Evolutionary conservation across 1,140 invertebrate genomes (phyloP).

Genomic region (Eriocheir sinensis): DNA sequence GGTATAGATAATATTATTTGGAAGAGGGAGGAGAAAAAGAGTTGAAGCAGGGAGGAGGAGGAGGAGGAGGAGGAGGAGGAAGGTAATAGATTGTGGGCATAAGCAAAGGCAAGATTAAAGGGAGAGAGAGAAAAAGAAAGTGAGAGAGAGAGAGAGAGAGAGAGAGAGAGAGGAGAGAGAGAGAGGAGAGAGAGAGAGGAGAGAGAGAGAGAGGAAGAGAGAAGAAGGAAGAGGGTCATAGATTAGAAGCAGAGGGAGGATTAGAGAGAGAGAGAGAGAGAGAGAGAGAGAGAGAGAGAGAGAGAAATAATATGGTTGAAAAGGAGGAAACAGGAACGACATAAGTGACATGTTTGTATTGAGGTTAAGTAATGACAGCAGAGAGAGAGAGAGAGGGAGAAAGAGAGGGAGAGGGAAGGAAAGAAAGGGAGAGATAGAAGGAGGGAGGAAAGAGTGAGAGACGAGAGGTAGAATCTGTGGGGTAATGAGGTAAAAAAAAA

Average conservation of each 20-base stretch:
- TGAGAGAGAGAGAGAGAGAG: not conserved
- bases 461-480: too few species aligned
- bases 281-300: not conserved
- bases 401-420: too few species aligned
- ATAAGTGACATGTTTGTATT: too few species aligned
- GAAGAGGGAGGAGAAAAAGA: not conserved
- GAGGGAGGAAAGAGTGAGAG: too few species aligned
- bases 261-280: not conserved
- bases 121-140: not conserved
- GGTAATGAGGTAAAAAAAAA: too few species aligned
- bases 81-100: not conserved
- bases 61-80: not conserved
- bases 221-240: not conserved
- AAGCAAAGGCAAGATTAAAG: too few species aligned
- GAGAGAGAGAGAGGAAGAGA: not conserved
- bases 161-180: not conserved
- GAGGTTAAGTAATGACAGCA: too few species aligned
- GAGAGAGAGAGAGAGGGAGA: too few species aligned
- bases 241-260: not conserved
- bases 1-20: not conserved
- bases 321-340: too few species aligned
- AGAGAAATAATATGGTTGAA: not conserved
- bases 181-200: not conserved
- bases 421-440: too few species aligned
- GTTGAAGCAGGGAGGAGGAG: not conserved